Base-by-base conservation (phyloP, 2,113 vertebrate genomes). In the Syngnathus floridae region DNA sequence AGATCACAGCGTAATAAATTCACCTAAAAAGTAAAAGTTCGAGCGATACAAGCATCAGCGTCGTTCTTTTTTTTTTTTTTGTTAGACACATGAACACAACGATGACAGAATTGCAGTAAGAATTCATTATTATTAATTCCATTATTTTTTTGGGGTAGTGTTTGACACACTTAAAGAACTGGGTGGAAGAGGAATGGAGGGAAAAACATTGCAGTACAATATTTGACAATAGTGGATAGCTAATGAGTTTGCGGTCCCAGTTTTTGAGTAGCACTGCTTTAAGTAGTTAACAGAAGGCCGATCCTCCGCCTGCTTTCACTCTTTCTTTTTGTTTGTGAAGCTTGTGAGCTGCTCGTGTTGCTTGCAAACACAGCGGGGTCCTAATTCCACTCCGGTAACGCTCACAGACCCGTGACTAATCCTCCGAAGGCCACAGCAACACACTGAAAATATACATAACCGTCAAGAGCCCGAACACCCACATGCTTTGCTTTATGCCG, bases 381-480 rank as follows among this genome's bases (percentile, higher is more conserved):
- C 72, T 79, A 80, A 87, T 87, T 82, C 65, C 55, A 81, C 63
- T 82, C 64, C 66, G 69, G 80, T 84, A 80, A 66, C 4, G 70
- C 67, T 75, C 71, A 69, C 72, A 75, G 62, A 66, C 76, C 63
- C 67, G 63, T 78, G 77, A 88, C 78, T 80, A 79, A 83, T 79
- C 74, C 77, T 79, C 82, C 84, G 82, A 88, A 84, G 79, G 88
- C 74, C 72, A 7, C 67, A 65, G 70, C 72, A 63, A 69, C 62
- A 69, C 51, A 61, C 62, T 75, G 49, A 74, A 81, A 80, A 76
- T 72, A 64, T 72, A 63, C 60, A 22, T 57, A 65, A 71, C 70
- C 74, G 76, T 73, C 72, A 71, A 65, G 74, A 82, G 61, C 74
- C 66, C 68, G 57, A 75, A 72, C 69, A 65, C 64, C 71, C 72